A percentile compares a stretch with the other conserved stretches of the same genome.
Evolutionary conservation across 2,797 vertebrate genomes (phyloP).

Genomic region (Clarias fuscus): DNA sequence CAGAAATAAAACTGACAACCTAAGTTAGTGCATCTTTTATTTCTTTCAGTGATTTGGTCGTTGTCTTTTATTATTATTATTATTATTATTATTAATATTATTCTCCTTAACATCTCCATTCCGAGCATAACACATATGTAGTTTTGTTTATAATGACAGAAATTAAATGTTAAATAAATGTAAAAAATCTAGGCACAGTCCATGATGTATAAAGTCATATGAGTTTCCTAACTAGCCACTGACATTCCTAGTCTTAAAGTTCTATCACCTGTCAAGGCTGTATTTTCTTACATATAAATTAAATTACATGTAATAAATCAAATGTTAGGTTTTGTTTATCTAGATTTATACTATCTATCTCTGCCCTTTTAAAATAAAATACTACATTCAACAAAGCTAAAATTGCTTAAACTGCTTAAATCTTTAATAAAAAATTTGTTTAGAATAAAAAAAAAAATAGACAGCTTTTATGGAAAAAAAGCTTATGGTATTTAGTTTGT

Average conservation of each 20-base stretch:
- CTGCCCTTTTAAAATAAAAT: background rate
- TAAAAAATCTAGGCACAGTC: background rate
- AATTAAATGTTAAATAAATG: background rate
- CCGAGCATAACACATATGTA: background rate
- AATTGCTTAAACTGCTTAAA: background rate
- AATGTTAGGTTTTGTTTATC: background rate
- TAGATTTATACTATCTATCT: too few relatives aligned
- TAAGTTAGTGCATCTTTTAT: background rate
- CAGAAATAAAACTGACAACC: background rate
- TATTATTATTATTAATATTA: background rate
- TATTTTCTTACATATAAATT: background rate
- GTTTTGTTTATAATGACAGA: background rate
- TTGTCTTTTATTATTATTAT: too few relatives aligned
- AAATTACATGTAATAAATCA: background rate
- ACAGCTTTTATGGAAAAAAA: too few relatives aligned
- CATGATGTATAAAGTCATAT: background rate
- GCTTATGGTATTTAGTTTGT: too few relatives aligned
- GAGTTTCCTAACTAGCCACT: background rate
- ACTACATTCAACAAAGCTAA: background rate
- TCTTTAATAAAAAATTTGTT: too few relatives aligned
- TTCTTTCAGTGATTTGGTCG: background rate
- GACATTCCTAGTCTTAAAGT: background rate
- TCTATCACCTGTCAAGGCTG: background rate
- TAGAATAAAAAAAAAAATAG: too few relatives aligned
- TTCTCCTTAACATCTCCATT: background rate